A percentile compares a stretch with the other conserved stretches of the same genome.
phyloP scores from a whole-genome alignment of 2,113 vertebrate genomes.

The Myotis lucifugus region DNA sequence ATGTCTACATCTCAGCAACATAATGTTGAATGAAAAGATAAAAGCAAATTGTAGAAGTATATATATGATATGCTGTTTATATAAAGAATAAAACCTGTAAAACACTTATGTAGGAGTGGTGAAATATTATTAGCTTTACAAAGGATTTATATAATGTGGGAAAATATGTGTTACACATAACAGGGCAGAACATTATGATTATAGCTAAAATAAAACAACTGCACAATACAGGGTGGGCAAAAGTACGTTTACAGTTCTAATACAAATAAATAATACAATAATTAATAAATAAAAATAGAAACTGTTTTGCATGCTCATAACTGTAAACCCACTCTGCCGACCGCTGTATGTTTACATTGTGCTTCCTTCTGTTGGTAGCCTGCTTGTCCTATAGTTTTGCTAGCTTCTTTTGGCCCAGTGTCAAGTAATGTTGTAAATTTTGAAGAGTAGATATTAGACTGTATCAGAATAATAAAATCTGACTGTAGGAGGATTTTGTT shows the following conservation, averaged over 20 bases:
- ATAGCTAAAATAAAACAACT: background rate
- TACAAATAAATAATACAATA: background rate
- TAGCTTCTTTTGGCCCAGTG: background rate
- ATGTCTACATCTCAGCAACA: background rate
- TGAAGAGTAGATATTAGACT: background rate
- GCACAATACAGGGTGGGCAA: background rate
- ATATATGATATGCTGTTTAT: background rate
- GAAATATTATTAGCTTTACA: background rate
- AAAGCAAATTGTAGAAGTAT: background rate
- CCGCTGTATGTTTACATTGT: background rate
- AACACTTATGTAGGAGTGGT: background rate
- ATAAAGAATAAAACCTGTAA: background rate
- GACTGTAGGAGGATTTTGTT: background rate
- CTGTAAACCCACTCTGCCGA: background rate
- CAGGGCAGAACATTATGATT: background rate
- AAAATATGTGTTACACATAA: background rate
- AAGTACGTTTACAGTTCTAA: background rate
- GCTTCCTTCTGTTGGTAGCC: background rate
- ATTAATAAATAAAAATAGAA: background rate
- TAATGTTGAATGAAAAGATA: conserved; percentile 22
- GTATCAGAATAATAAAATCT: conserved; percentile 29
- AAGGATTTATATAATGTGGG: background rate
- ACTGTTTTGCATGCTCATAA: background rate
- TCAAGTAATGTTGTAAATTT: conserved; percentile 43
- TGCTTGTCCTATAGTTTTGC: background rate